A percentile compares a stretch with the other conserved stretches of the same genome.
Evolutionary conservation across 2,113 vertebrate species (phyloP).

Genomic region (Antigone vipio): DNA sequence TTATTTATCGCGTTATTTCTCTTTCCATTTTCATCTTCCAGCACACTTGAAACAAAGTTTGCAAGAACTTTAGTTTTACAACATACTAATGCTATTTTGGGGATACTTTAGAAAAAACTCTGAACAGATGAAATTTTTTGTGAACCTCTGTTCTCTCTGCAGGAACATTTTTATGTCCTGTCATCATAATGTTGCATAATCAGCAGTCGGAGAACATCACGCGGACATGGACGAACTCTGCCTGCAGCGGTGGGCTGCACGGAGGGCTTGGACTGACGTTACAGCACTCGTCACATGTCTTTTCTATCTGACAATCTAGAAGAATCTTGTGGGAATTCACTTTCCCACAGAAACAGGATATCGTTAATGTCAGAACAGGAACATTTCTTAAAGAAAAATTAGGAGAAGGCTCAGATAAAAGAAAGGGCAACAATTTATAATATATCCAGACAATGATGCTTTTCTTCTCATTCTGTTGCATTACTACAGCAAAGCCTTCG

Average conservation of each 20-base stretch:
- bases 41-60: not conserved
- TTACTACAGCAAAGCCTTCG: not conserved
- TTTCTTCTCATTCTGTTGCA: not conserved
- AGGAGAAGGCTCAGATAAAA: not conserved
- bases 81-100: not conserved
- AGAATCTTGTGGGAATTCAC: not conserved
- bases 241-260: not conserved
- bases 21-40: not conserved
- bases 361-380: not conserved
- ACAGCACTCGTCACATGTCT: not conserved
- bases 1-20: not conserved
- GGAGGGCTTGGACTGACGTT: not conserved
- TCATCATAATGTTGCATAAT: conserved; percentile 6
- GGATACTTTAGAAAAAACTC: not conserved
- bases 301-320: not conserved
- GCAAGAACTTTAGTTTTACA: not conserved
- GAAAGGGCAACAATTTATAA: not conserved
- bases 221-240: not conserved
- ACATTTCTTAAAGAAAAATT: not conserved
- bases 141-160: not conserved
- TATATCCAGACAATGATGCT: not conserved
- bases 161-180: not conserved
- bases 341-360: not conserved
- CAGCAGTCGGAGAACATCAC: not conserved
- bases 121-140: not conserved